Percentiles rank a stretch among this genome's conserved stretches.
These are phyloP conservation scores for Atrichornis clamosus DNA, from an alignment of 2,113 vertebrate species.

Conservation along the genomic window DNA sequence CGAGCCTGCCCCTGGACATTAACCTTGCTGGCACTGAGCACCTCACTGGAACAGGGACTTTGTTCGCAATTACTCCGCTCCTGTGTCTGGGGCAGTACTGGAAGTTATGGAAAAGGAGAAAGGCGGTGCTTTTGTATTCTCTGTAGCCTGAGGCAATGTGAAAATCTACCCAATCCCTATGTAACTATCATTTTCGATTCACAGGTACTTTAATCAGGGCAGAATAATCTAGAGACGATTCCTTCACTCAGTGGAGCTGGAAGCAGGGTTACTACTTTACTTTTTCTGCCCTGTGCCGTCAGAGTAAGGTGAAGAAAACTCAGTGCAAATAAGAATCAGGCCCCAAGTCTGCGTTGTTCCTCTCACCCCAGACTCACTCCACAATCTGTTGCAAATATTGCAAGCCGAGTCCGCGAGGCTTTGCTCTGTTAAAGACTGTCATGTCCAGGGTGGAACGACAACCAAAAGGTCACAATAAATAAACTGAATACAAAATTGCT, in stretches of 20 bases:
- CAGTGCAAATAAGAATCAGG: neutral
- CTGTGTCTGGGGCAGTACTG: neutral
- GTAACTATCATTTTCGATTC: constrained; percentile 1
- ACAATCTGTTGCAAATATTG: neutral
- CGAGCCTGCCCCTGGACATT: constrained; percentile 12
- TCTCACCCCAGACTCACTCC: neutral
- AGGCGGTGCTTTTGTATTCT: neutral
- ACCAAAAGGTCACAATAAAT: constrained; percentile 40
- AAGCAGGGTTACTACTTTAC: neutral
- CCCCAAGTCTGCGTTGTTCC: neutral
- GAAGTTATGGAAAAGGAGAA: neutral
- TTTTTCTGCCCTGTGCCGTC: neutral
- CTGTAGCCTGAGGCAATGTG: neutral
- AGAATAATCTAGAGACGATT: neutral
- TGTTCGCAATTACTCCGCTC: constrained; percentile 18
- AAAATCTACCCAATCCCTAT: neutral
- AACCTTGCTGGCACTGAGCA: constrained; percentile 1
- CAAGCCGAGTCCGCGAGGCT: neutral
- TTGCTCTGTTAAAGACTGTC: neutral
- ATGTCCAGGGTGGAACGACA: neutral
- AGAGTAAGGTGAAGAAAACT: neutral
- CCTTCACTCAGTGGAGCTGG: neutral
- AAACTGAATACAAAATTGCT: constrained; percentile 27
- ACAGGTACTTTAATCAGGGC: neutral
- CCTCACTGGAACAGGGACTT: constrained; percentile 1